phyloP scores from a whole-genome alignment of 2,888 invertebrate species.

The Coelopa pilipes region DNA sequence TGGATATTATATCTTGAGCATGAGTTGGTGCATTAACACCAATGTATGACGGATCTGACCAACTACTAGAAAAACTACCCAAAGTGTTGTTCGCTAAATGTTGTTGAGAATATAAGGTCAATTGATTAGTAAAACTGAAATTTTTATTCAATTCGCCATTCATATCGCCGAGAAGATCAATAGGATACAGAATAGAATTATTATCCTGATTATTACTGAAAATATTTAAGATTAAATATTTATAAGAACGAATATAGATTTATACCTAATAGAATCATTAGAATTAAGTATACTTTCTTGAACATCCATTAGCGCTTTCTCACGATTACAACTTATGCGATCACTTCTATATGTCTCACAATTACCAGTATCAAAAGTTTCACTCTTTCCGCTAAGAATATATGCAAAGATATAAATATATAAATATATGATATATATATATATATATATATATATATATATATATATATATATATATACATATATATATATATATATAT shows the following conservation, averaged over 20 bases:
- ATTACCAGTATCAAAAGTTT: constrained; percentile 21
- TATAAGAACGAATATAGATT: neutral
- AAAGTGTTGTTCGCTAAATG: neutral
- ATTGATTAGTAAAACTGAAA: neutral
- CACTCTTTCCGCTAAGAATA: neutral
- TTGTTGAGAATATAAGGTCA: neutral
- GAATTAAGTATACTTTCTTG: constrained; percentile 26
- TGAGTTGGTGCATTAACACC: neutral
- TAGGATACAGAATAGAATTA: constrained; percentile 31
- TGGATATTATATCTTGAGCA: neutral
- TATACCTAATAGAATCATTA: constrained; percentile 26
- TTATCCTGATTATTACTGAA: constrained; percentile 23
- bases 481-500: neutral
- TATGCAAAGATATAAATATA: too few species aligned
- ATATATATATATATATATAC: too few species aligned
- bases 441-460: too few species aligned
- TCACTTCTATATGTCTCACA: constrained; percentile 32
- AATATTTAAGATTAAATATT: neutral
- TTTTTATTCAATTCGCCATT: constrained; percentile 29
- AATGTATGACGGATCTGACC: neutral
- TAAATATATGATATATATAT: too few species aligned
- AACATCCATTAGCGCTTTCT: constrained; percentile 29
- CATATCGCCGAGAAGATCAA: constrained; percentile 33
- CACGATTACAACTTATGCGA: constrained; percentile 29
- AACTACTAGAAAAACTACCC: neutral